Base-by-base conservation (phyloP, 1,140 invertebrate genomes). In the Aethina tumida region DNA sequence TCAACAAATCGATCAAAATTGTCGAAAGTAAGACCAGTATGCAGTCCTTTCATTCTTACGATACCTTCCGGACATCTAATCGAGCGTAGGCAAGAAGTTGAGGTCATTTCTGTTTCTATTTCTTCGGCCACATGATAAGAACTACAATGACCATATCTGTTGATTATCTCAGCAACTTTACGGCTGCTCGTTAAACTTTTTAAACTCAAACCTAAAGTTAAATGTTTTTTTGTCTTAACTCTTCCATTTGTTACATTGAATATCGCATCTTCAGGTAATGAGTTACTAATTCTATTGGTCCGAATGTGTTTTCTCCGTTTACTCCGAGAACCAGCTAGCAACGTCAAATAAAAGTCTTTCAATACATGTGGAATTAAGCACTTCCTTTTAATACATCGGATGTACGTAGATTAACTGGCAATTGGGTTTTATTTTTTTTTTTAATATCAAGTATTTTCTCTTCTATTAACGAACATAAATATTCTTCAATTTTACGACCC, bases 1-100 rank as follows among this genome's bases (percentile, higher is more conserved):
- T 68, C 60, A 9, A 61, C 60, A 27, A 49, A 63, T 1, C 61
- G 42, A 47, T 68, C 64, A 35, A 58, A 68, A 52, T 66, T 68
- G 39, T 67, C 63, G 35, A 52, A 68, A 0, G 63, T 65, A 21
- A 66, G 43, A 32, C 50, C 36, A 22, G 62, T 66, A 27, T 30
- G 42, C 6, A 45, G 27, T 15, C 40, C 24, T 24, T 41, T 30
- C 27, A 12, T n/a, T 27, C n/a, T 16, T 29, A 2, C 18, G 37
- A 62, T 59, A 2, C 43, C 50, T 17, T 39, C n/a, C 17, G 59
- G 55, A 43, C 48, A 45, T 14, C 54, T 6, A 13, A 21, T 27
- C 3, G 43, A 41, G 6, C 21, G 3, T 41, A 44, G 0, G 4
- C 38, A 7, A 0, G 45, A 49, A 2, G 49, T 37, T 24, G 18